Conservation (phyloP, 2,113 vertebrate species). For the Melozone crissalis region DNA sequence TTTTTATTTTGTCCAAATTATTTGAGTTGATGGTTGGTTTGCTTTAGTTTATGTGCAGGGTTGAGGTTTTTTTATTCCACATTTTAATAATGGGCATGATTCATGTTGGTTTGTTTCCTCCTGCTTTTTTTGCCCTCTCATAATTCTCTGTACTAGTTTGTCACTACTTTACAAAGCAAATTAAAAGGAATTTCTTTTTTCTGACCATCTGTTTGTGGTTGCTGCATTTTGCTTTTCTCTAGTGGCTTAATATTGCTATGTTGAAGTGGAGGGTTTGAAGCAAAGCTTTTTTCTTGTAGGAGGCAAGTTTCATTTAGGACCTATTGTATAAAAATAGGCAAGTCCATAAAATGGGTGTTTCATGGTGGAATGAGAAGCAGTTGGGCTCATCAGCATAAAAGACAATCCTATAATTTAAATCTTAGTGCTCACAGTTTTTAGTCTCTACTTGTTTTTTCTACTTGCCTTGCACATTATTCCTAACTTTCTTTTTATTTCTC, state of each 20-base stretch:
- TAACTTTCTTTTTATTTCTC: not conserved
- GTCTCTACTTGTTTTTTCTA: not conserved
- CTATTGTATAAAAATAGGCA: not conserved
- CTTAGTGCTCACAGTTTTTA: not conserved
- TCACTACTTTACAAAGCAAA: not conserved
- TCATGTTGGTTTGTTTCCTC: not conserved
- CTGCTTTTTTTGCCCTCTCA: not conserved
- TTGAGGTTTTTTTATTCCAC: not conserved
- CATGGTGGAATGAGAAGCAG: not conserved
- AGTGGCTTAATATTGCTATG: not conserved
- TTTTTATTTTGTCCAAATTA: not conserved
- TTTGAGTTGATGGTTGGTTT: not conserved
- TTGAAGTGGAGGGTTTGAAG: not conserved
- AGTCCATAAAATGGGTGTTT: not conserved
- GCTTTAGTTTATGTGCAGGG: not conserved
- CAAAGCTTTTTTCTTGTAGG: not conserved
- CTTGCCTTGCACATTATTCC: not conserved
- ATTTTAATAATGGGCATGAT: not conserved
- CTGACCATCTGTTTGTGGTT: not conserved
- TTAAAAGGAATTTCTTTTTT: not conserved
- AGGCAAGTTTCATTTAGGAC: not conserved
- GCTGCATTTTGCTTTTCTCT: not conserved
- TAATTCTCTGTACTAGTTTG: not conserved
- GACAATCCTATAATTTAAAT: not conserved
- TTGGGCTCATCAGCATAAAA: not conserved